These are phyloP conservation scores for Thymelicus sylvestris DNA, from an alignment of 2,888 invertebrate species.

Conservation along the genomic window DNA sequence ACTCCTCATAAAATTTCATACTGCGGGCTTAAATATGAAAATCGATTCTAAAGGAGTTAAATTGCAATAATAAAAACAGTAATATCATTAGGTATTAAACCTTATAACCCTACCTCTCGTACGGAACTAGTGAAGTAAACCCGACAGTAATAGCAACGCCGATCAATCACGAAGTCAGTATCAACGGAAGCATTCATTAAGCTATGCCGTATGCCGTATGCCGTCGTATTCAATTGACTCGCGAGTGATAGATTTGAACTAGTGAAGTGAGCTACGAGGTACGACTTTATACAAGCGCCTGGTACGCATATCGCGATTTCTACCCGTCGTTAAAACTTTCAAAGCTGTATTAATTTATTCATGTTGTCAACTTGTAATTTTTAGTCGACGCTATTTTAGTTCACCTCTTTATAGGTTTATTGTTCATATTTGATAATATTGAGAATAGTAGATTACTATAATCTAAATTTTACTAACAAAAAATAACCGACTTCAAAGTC, in stretches of 20 bases:
- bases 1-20: too few relatives aligned
- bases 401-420: too few relatives aligned
- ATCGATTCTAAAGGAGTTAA: too few relatives aligned
- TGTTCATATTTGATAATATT: too few relatives aligned
- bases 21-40: too few relatives aligned
- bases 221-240: slow-evolving; percentile 12
- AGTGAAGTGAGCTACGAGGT: neutral
- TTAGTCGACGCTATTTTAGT: too few relatives aligned
- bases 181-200: slow-evolving; percentile 8
- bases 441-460: too few relatives aligned
- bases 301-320: neutral
- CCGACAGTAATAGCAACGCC: neutral
- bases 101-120: too few relatives aligned
- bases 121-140: neutral
- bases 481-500: too few relatives aligned
- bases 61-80: too few relatives aligned
- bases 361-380: neutral
- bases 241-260: slow-evolving; percentile 7
- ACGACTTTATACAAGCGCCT: neutral
- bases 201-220: slow-evolving; percentile 7
- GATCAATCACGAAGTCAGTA: neutral
- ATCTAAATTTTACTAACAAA: too few relatives aligned
- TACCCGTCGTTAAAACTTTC: neutral
- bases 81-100: too few relatives aligned
- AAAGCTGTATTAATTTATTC: neutral